A percentile compares a stretch with the other conserved stretches of the same genome.
Evolutionary conservation across 2,797 vertebrate genomes (phyloP).

Genomic region (Sandelia bainsii): DNA sequence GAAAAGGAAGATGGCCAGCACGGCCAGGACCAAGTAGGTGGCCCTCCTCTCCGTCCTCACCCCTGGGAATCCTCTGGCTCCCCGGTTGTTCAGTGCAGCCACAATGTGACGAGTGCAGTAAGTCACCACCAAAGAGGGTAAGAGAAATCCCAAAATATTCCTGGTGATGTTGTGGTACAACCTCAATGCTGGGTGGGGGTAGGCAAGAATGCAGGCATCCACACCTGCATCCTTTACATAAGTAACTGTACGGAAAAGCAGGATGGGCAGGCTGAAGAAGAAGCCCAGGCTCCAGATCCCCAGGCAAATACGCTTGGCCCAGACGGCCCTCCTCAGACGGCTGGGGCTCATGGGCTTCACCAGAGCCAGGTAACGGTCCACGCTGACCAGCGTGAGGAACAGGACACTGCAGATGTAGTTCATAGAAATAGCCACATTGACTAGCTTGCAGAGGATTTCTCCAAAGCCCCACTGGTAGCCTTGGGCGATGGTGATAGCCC

Average conservation of each 20-base stretch:
- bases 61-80: constrained; percentile 62
- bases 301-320: constrained; percentile 86
- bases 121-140: constrained; percentile 81
- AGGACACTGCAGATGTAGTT: constrained; percentile 89
- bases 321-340: constrained; percentile 77
- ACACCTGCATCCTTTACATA: constrained; percentile 26
- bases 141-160: constrained; percentile 85
- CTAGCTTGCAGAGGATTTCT: constrained; percentile 83
- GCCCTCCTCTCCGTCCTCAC: constrained; percentile 85
- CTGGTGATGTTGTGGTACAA: constrained; percentile 81
- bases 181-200: constrained; percentile 80
- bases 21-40: constrained; percentile 83
- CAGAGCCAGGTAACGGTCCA: constrained; percentile 91
- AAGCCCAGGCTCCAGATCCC: constrained; percentile 84
- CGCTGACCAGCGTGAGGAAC: constrained; percentile 89
- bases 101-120: constrained; percentile 85
- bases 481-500: constrained; percentile 85
- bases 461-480: constrained; percentile 88
- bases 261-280: constrained; percentile 83
- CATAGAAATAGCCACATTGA: constrained; percentile 83
- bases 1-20: constrained; percentile 86
- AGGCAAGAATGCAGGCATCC: constrained; percentile 79
- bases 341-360: constrained; percentile 88
- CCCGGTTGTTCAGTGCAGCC: constrained; percentile 73
- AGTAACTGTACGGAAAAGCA: constrained; percentile 81